These are phyloP conservation scores for Penaeus japonicus DNA, from an alignment of 1,140 invertebrate genomes.

Conservation along the genomic window DNA sequence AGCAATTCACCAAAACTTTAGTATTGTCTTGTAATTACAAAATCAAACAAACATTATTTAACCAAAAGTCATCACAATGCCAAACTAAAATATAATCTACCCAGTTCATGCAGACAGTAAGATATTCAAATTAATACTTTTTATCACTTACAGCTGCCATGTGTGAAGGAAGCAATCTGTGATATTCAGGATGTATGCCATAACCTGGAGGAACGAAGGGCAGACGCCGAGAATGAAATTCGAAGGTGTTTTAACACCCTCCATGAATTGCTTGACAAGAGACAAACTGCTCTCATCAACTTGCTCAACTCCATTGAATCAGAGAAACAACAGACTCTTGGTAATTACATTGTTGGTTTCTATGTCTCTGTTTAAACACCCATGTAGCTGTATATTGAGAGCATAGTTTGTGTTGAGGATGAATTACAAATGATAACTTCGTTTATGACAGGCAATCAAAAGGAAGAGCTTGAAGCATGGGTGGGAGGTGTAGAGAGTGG, in stretches of 20 bases:
- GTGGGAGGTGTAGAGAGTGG: constrained; percentile 65
- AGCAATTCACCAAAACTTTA: too few species aligned
- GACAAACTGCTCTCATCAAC: constrained; percentile 65
- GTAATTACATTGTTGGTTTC: background rate
- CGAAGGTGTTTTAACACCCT: constrained; percentile 64
- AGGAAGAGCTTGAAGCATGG: constrained; percentile 64
- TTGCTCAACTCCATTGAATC: constrained; percentile 64
- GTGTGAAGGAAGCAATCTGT: constrained; percentile 65
- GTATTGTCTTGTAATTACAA: too few species aligned
- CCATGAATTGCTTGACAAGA: constrained; percentile 62
- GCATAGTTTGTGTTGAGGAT: background rate
- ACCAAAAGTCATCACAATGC: too few species aligned
- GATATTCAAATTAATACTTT: background rate
- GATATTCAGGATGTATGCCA: constrained; percentile 63
- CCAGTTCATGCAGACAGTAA: too few species aligned
- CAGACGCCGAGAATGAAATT: constrained; percentile 63
- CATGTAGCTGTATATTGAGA: background rate
- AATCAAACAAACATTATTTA: too few species aligned
- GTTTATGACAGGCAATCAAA: constrained; percentile 61
- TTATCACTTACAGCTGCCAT: constrained; percentile 61
- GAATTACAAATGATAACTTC: background rate
- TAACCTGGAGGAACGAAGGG: constrained; percentile 62
- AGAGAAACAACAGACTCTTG: constrained; percentile 65
- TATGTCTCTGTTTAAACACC: background rate
- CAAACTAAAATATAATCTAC: too few species aligned